Evolutionary conservation across 1,140 invertebrate species (phyloP), one percentile per base, ranked within the genome.

Genomic region (Metaphire vulgaris): DNA sequence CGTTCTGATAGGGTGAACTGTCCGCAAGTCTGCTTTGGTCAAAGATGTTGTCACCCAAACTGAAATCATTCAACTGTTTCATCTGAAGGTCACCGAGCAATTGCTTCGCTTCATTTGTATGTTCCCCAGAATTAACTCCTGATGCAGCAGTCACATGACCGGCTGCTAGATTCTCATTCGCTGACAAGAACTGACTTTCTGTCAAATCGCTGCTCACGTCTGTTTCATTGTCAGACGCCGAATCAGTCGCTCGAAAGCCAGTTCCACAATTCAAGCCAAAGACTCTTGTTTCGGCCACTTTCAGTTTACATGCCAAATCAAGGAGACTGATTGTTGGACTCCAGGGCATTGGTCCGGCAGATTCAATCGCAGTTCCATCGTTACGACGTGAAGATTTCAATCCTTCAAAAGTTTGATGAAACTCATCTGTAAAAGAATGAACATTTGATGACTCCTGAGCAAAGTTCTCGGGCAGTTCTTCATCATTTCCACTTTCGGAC

Each of bases 251-350:
- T n/a, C n/a, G n/a, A n/a, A n/a, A n/a, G n/a, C n/a, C n/a, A n/a
- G n/a, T n/a, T n/a, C n/a, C n/a, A n/a, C n/a, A n/a, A n/a, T 14
- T 69, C 26, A 28, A n/a, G 14, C 72, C 72, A 41, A 73, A 41
- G 28, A 73, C 34, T 33, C 72, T 33, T 30, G 56, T 73, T n/a
- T 73, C 72, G 1, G 72, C 72, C 30, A 41, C 32, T 30, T 73
- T 73, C 29, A 73, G 34, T 16, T 64, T 73, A 34, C 28, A 41
- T 34, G 72, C 72, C 33, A 73, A 73, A 26, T 73, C 72, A 28
- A 64, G 34, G 12, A 73, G 56, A 26, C 72, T 73, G 32, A 73
- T 34, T 73, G 32, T 34, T 6, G 72, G 72, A 31, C 33, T 41
- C 41, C 34, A 34, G 56, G 32, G 34, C 72, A 26, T 28, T 26